phyloP scores from a whole-genome alignment of 2,888 invertebrate genomes.

The Cecidostiba fungosa region DNA sequence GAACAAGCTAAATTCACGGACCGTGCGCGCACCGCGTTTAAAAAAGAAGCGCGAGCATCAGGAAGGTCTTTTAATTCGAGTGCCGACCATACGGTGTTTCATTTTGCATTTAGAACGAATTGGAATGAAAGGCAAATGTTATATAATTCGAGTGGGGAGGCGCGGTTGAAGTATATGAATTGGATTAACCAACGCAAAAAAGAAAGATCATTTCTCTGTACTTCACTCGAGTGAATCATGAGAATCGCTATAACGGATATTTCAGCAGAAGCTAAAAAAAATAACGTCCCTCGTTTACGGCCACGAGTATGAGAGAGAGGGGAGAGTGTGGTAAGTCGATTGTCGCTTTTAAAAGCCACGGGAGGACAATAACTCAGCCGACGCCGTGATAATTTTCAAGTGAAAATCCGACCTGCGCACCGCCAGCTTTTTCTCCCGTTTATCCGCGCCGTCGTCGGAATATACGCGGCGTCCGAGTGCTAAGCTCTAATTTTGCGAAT shows the following conservation, averaged over 20 bases:
- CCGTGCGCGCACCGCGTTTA: too few relatives aligned
- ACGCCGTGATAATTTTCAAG: slow-evolving; percentile 75
- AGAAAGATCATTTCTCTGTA: not conserved
- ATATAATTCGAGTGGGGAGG: not conserved
- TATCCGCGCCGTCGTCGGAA: not conserved
- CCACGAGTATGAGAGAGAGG: not conserved
- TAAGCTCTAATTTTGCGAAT: slow-evolving; percentile 8
- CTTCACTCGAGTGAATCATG: not conserved
- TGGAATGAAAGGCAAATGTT: slow-evolving; percentile 15
- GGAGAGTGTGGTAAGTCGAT: not conserved
- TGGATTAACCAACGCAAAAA: not conserved
- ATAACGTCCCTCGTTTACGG: slow-evolving; percentile 14
- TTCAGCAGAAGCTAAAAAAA: slow-evolving; percentile 4
- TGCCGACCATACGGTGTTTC: not conserved
- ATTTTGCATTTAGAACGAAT: slow-evolving; percentile 18
- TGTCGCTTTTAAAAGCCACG: slow-evolving; percentile 11
- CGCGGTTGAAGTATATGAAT: not conserved
- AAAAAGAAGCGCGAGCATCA: not conserved
- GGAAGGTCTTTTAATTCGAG: slow-evolving; percentile 32
- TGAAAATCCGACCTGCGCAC: slow-evolving; percentile 72
- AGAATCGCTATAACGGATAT: slow-evolving; percentile 14
- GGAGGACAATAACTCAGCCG: slow-evolving; percentile 74
- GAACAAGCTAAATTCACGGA: not conserved
- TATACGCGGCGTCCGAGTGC: not conserved
- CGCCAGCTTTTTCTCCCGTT: not conserved